Conservation (phyloP, 1,140 invertebrate genomes). For the Brachionus koreanus region DNA sequence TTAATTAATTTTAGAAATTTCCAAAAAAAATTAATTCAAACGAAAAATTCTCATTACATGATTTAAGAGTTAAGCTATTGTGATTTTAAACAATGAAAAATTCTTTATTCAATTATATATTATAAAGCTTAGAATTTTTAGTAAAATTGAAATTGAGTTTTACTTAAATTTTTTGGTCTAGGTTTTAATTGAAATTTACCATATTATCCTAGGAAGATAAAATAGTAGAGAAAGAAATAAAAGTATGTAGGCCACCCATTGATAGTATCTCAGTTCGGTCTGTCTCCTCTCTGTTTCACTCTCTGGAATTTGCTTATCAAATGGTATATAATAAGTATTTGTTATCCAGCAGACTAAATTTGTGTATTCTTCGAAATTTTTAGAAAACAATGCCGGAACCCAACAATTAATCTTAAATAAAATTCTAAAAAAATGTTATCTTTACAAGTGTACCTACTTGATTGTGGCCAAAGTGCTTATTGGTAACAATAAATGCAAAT, state of each 20-base stretch:
- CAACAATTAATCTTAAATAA: conserved; percentile 62
- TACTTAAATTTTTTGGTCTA: neutral
- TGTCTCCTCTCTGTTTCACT: conserved; percentile 31
- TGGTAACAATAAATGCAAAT: conserved; percentile 81
- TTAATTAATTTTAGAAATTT: neutral
- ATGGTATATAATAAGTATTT: conserved; percentile 45
- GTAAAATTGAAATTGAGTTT: neutral
- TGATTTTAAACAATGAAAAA: neutral
- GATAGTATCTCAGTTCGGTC: conserved; percentile 55
- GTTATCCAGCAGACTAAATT: conserved; percentile 53
- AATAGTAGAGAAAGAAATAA: conserved; percentile 57
- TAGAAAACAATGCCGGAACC: conserved; percentile 46
- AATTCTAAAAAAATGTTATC: neutral
- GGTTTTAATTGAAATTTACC: conserved; percentile 49
- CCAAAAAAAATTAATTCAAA: neutral
- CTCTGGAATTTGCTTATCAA: conserved; percentile 37
- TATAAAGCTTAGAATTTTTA: neutral
- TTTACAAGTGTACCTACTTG: conserved; percentile 64
- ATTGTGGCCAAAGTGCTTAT: conserved; percentile 81
- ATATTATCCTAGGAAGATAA: conserved; percentile 55
- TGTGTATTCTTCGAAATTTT: conserved; percentile 43
- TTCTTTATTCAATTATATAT: neutral
- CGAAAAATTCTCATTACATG: neutral
- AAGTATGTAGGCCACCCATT: conserved; percentile 60
- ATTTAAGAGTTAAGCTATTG: neutral